phyloP scores from a whole-genome alignment of 1,140 invertebrate genomes.

The Anoplolepis gracilipes region DNA sequence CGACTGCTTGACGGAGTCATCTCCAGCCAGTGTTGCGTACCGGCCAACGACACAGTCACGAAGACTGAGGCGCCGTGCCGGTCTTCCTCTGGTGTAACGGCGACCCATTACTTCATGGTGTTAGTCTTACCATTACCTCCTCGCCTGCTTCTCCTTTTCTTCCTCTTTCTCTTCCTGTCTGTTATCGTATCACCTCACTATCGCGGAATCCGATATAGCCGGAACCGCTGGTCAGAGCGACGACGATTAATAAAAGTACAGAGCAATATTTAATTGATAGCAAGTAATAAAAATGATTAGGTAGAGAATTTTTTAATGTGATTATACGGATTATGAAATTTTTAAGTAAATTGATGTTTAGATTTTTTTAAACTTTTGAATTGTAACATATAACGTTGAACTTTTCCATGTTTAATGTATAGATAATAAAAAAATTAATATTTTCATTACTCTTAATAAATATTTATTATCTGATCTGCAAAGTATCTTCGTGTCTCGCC shows the following conservation, averaged over 20 bases:
- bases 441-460: slow-evolving; percentile 14
- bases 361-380: too few species aligned
- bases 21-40: slow-evolving; percentile 21
- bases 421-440: neutral
- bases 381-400: neutral
- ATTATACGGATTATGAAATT: neutral
- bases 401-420: neutral
- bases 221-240: slow-evolving; percentile 38
- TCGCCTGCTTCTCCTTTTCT: neutral
- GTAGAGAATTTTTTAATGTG: neutral
- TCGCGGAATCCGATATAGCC: slow-evolving; percentile 61
- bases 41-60: slow-evolving; percentile 24
- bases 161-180: neutral
- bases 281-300: neutral
- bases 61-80: slow-evolving; percentile 61
- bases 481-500: slow-evolving; percentile 10
- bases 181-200: slow-evolving; percentile 48
- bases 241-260: slow-evolving; percentile 14
- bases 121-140: neutral
- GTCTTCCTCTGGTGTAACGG: slow-evolving; percentile 58
- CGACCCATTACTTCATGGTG: slow-evolving; percentile 39
- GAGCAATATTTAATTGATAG: neutral
- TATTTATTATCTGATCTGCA: slow-evolving; percentile 11
- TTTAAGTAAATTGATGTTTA: neutral
- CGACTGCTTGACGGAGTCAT: slow-evolving; percentile 68